phyloP scores from a whole-genome alignment of 2,797 vertebrate genomes.

The Lutjanus argentimaculatus region DNA sequence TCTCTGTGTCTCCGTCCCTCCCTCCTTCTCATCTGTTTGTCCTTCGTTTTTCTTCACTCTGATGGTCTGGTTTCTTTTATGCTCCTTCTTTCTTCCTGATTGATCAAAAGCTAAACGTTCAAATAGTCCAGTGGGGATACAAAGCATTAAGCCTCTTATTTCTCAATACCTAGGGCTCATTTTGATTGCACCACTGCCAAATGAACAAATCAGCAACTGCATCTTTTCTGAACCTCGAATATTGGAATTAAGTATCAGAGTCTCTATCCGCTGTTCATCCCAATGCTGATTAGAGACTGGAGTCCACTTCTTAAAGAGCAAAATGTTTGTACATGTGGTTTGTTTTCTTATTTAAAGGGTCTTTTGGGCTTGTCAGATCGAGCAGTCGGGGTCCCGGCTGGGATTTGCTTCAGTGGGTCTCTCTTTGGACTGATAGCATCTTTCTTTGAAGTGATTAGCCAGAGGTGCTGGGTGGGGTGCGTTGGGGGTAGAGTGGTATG shows the following conservation, averaged over 20 bases:
- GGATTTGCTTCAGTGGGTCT: constrained; percentile 54
- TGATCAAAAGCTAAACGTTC: constrained; percentile 52
- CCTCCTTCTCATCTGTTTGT: constrained; percentile 59
- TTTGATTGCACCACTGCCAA: constrained; percentile 13
- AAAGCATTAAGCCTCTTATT: constrained; percentile 6
- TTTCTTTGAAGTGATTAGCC: constrained; percentile 82
- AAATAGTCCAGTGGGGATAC: constrained; percentile 11
- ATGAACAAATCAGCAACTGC: background rate
- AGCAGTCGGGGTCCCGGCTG: constrained; percentile 35
- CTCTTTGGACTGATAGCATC: constrained; percentile 74
- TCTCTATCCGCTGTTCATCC: background rate
- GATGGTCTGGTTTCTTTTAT: constrained; percentile 59
- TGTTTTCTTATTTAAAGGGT: constrained; percentile 34
- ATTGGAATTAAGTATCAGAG: background rate
- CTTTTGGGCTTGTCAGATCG: constrained; percentile 35
- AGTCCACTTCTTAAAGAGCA: constrained; percentile 9
- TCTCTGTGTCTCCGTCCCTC: constrained; percentile 15
- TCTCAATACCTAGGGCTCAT: background rate
- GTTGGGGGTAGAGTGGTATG: constrained; percentile 55
- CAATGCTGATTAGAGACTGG: constrained; percentile 6
- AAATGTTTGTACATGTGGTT: background rate
- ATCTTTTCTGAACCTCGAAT: constrained; percentile 7
- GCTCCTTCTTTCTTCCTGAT: constrained; percentile 32
- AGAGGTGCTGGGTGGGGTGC: constrained; percentile 77
- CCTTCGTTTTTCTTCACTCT: constrained; percentile 22